Conservation (phyloP, 2,888 invertebrate species). For the Euproctis similis region DNA sequence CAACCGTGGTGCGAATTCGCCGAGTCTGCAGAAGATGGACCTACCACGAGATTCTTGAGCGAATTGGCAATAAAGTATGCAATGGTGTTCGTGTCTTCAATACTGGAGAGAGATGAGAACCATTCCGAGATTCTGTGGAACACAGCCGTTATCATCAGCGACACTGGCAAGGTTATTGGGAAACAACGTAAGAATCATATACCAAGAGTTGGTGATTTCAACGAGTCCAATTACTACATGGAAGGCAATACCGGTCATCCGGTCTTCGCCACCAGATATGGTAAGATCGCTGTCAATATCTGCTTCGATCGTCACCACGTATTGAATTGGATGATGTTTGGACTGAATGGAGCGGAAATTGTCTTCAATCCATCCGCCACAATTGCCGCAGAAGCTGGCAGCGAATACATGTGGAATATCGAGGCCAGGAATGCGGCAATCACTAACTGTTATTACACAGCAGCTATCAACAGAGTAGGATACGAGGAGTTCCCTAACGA, state of each 20-base stretch:
- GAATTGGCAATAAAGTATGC: constrained; percentile 87
- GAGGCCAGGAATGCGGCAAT: constrained; percentile 98
- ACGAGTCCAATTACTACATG: constrained; percentile 98
- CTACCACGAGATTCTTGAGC: constrained; percentile 88
- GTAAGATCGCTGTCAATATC: constrained; percentile 94
- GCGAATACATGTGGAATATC: constrained; percentile 96
- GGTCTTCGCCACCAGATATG: constrained; percentile 91
- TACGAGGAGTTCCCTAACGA: constrained; percentile 85
- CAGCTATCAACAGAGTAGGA: constrained; percentile 96
- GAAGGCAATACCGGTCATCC: constrained; percentile 97
- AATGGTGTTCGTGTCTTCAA: constrained; percentile 97
- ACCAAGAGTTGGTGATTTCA: constrained; percentile 98
- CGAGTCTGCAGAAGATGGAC: constrained; percentile 92
- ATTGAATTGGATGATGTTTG: constrained; percentile 98
- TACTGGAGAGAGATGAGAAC: constrained; percentile 91
- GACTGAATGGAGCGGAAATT: constrained; percentile 97
- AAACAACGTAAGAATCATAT: constrained; percentile 99
- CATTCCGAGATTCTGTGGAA: constrained; percentile 96
- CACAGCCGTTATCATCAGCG: constrained; percentile 95
- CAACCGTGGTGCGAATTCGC: constrained; percentile 98
- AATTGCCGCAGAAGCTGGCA: constrained; percentile 78
- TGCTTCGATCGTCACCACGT: constrained; percentile 99
- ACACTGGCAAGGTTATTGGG: constrained; percentile 92
- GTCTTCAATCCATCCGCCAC: constrained; percentile 99
- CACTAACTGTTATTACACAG: constrained; percentile 96